A percentile compares a stretch with the other conserved stretches of the same genome.
Conservation (phyloP, 92 coral and sea anemone genomes). For the Epizoanthus ramosus region DNA sequence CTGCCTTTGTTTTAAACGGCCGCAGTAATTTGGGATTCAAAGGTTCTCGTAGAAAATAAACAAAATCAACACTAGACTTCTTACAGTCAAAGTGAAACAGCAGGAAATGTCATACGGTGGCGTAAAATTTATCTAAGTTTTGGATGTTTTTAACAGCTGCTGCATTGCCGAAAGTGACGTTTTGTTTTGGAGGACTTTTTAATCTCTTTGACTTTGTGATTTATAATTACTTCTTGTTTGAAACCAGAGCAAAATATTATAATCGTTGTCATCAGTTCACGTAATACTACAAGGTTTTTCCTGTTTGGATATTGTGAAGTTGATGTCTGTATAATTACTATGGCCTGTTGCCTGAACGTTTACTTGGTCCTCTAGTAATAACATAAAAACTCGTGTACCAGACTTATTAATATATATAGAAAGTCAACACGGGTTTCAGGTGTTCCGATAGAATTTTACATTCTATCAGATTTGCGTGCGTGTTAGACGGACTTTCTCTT, state of each 20-base stretch:
- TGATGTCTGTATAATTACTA: not conserved
- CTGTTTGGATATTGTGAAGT: not conserved
- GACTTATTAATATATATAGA: not conserved
- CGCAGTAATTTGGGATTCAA: too few species aligned
- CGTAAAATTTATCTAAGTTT: not conserved
- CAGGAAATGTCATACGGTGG: too few species aligned
- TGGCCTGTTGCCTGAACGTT: not conserved
- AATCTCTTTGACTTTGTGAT: not conserved
- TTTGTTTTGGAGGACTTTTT: not conserved
- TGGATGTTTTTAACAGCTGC: not conserved
- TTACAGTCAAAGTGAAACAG: too few species aligned
- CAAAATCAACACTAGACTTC: too few species aligned
- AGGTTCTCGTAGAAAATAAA: too few species aligned
- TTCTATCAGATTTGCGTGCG: not conserved
- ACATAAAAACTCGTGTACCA: not conserved
- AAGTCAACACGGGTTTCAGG: not conserved
- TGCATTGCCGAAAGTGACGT: conserved; percentile 8
- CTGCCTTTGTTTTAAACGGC: too few species aligned
- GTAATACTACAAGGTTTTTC: not conserved
- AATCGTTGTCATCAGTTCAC: conserved; percentile 15
- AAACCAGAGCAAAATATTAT: not conserved
- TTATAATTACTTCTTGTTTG: conserved; percentile 2
- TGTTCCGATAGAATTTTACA: not conserved
- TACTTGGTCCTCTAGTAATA: not conserved
- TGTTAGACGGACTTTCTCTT: not conserved